Evolutionary conservation across 2,113 vertebrate genomes (phyloP).

Genomic region (Macheiramphus alcinus): DNA sequence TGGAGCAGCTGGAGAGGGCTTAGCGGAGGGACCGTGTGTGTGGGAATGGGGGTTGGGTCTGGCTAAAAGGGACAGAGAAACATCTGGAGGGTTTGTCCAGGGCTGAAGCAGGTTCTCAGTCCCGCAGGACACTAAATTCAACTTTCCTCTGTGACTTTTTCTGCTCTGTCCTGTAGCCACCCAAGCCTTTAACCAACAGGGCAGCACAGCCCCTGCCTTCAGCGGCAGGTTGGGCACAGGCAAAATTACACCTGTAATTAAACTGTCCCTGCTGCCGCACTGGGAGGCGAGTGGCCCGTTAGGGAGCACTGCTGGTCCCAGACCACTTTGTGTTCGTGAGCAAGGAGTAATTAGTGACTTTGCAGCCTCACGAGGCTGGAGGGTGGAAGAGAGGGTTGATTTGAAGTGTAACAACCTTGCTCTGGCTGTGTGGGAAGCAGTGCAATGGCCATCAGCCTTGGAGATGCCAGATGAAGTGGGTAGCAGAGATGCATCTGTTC

Average conservation of each 20-base stretch:
- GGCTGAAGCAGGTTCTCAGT: background rate
- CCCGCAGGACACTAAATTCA: background rate
- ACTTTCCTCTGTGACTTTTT: background rate
- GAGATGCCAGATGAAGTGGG: background rate
- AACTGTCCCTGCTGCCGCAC: rapidly evolving
- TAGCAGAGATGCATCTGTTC: background rate
- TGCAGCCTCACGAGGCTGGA: rapidly evolving
- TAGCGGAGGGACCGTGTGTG: background rate
- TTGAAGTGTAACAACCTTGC: background rate
- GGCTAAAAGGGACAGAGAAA: background rate
- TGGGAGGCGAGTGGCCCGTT: background rate
- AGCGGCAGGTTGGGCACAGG: rapidly evolving
- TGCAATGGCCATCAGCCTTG: rapidly evolving
- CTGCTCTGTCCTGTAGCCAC: background rate
- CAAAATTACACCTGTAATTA: background rate
- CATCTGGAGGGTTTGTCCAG: background rate
- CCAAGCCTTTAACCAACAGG: background rate
- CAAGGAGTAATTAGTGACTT: background rate
- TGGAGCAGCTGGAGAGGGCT: background rate
- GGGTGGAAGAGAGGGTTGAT: background rate
- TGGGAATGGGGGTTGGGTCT: rapidly evolving
- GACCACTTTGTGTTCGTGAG: rapidly evolving
- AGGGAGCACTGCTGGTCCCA: background rate
- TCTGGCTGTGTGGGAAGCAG: background rate
- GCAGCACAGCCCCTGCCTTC: background rate